Evolutionary conservation across 2,797 vertebrate species (phyloP).

Genomic region (Spheniscus humboldti): DNA sequence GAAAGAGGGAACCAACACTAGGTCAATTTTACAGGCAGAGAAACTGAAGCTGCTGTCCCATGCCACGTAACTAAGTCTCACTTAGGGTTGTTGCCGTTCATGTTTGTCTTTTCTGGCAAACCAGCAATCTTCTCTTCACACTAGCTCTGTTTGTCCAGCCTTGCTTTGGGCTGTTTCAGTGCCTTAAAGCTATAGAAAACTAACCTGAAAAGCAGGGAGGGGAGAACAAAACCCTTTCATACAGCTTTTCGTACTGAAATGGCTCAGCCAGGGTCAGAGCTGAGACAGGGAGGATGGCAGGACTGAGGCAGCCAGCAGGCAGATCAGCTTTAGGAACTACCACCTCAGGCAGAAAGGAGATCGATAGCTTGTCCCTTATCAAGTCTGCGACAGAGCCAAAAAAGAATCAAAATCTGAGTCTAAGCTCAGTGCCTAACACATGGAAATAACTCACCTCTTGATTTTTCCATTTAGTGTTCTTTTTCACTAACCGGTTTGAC

Average conservation of each 20-base stretch:
- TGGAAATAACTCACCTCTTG: not conserved
- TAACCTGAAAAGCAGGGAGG: not conserved
- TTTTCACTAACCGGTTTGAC: not conserved
- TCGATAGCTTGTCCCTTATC: not conserved
- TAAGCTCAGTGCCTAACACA: not conserved
- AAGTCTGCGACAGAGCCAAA: not conserved
- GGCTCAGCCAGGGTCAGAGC: not conserved
- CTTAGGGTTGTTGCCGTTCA: not conserved
- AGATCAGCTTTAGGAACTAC: not conserved
- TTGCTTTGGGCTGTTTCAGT: not conserved
- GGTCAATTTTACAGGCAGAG: not conserved
- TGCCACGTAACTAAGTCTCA: not conserved
- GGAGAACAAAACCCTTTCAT: conserved; percentile 7
- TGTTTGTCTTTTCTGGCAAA: not conserved
- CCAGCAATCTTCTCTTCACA: not conserved
- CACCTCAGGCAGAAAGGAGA: not conserved
- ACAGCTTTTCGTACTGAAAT: not conserved
- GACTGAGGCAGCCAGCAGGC: not conserved
- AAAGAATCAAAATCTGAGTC: not conserved
- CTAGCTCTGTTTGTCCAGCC: not conserved
- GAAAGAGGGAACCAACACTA: not conserved
- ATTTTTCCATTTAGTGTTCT: not conserved
- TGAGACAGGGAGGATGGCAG: not conserved
- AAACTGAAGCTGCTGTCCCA: not conserved
- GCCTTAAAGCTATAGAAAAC: not conserved